phyloP scores from a whole-genome alignment of 2,113 vertebrate species.

The Antechinus stuartii region DNA sequence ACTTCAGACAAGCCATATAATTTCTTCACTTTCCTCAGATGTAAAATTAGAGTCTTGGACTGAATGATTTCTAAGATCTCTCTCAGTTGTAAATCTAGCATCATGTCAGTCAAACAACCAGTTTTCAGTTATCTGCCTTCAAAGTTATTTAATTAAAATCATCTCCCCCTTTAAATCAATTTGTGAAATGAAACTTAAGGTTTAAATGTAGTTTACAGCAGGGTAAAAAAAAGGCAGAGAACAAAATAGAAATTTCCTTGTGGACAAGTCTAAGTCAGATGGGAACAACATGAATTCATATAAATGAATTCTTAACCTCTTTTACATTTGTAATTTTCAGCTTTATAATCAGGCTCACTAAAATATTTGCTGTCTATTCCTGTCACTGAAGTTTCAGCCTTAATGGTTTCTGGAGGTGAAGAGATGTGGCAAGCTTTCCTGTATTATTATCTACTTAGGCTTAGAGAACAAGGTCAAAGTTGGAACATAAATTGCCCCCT shows the following conservation, averaged over 20 bases:
- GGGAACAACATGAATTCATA: not conserved
- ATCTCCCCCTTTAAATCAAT: not conserved
- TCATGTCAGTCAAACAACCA: not conserved
- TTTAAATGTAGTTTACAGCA: conserved; percentile 8
- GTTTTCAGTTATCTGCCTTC: conserved; percentile 32
- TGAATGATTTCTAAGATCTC: not conserved
- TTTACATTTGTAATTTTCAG: not conserved
- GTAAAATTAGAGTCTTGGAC: not conserved
- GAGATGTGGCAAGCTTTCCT: conserved; percentile 22
- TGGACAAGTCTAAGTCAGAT: not conserved
- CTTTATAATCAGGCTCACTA: not conserved
- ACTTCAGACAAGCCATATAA: not conserved
- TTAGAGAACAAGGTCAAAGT: conserved; percentile 41
- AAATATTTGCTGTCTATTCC: not conserved
- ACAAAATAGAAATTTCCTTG: not conserved
- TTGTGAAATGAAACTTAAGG: conserved; percentile 22
- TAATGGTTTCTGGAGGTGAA: conserved; percentile 21
- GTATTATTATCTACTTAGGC: conserved; percentile 43
- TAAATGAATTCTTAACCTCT: not conserved
- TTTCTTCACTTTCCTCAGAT: not conserved
- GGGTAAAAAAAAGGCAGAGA: not conserved
- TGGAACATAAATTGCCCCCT: conserved; percentile 48
- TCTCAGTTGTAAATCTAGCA: not conserved
- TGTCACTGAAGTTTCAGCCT: conserved; percentile 15
- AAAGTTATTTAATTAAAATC: conserved; percentile 18